phyloP scores from a whole-genome alignment of 2,888 invertebrate genomes.

The Pseudeuparius sepicola region DNA sequence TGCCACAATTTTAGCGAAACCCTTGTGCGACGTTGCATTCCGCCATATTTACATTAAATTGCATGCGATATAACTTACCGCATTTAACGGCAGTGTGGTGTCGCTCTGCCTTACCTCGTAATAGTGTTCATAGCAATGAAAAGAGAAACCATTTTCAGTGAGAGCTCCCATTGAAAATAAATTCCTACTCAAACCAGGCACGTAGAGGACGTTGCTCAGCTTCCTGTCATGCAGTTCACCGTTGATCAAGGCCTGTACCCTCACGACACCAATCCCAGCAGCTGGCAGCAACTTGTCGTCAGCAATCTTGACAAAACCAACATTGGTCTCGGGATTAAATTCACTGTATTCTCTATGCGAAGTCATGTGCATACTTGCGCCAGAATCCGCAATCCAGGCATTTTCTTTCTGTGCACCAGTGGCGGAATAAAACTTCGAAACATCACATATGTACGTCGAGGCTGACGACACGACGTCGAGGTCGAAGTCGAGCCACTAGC shows the following conservation, averaged over 20 bases:
- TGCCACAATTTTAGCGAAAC: conserved; percentile 16
- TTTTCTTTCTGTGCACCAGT: conserved; percentile 15
- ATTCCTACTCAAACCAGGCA: conserved; percentile 14
- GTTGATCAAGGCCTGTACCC: conserved; percentile 11
- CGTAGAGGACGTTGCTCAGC: conserved; percentile 14
- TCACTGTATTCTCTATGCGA: conserved; percentile 20
- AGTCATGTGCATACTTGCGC: conserved; percentile 24
- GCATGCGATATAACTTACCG: too few relatives aligned
- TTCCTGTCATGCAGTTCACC: conserved; percentile 11
- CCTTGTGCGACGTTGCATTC: conserved; percentile 12
- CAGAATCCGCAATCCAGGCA: conserved; percentile 24
- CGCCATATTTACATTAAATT: too few relatives aligned
- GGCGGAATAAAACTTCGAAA: conserved; percentile 13
- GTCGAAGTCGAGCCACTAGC: too few relatives aligned
- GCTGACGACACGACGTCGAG: too few relatives aligned
- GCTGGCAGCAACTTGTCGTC: conserved; percentile 13
- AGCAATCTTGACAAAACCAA: conserved; percentile 11
- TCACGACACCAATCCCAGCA: conserved; percentile 10
- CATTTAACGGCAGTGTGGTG: too few relatives aligned
- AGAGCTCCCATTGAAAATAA: conserved; percentile 17
- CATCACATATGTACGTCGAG: conserved; percentile 15
- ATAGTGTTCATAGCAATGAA: conserved; percentile 10
- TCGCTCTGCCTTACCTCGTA: conserved; percentile 16
- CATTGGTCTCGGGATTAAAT: conserved; percentile 14
- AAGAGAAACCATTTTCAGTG: conserved; percentile 16